These are phyloP conservation scores for Sphyrna mokarran DNA, from an alignment of 2,113 vertebrate genomes.

Conservation along the genomic window DNA sequence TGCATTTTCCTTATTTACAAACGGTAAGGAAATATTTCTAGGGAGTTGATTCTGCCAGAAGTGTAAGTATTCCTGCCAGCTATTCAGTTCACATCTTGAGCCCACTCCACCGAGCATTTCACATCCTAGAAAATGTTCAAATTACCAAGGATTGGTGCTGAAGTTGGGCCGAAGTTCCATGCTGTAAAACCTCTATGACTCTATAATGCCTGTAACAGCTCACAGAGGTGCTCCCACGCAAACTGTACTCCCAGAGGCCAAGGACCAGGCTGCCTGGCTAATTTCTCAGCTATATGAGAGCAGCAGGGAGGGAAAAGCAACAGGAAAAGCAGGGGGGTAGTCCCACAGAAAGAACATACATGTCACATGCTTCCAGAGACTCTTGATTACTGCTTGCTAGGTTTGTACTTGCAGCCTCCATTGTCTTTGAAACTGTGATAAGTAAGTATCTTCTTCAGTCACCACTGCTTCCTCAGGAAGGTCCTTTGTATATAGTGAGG, in stretches of 20 bases:
- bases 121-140: background rate
- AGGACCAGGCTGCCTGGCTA: background rate
- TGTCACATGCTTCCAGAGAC: background rate
- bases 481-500: conserved; percentile 47
- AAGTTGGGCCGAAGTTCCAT: too few species aligned
- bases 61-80: background rate
- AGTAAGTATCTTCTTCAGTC: conserved; percentile 48
- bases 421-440: conserved; percentile 57
- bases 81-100: background rate
- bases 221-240: background rate
- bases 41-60: background rate
- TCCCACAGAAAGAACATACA: background rate
- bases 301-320: background rate
- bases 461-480: conserved; percentile 42
- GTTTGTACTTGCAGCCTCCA: conserved; percentile 62
- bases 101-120: too few species aligned
- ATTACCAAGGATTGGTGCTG: background rate
- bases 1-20: background rate
- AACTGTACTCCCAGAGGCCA: too few species aligned
- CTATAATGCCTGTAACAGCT: background rate
- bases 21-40: background rate
- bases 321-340: background rate
- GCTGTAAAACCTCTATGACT: too few species aligned
- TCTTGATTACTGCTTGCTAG: background rate
- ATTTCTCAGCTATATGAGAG: background rate